Conservation (phyloP, 1,140 invertebrate genomes). For the Drosophila repletoides region DNA sequence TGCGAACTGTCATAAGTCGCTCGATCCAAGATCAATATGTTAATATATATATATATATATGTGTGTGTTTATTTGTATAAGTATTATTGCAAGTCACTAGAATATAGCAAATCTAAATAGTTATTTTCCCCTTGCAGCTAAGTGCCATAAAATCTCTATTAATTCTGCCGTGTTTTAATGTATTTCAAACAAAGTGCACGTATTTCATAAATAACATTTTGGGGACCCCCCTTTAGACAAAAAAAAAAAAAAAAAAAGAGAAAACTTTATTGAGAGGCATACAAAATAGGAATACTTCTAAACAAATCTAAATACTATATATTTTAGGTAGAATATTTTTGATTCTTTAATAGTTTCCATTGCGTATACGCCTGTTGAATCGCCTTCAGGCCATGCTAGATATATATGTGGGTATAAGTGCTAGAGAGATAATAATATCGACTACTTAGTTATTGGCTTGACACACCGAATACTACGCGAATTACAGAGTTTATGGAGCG, state of each 20-base stretch:
- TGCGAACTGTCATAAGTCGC: constrained; percentile 38
- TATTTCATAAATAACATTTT: constrained; percentile 73
- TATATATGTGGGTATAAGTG: constrained; percentile 10
- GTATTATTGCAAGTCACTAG: constrained; percentile 49
- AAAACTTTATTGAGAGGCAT: constrained; percentile 29
- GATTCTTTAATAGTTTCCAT: constrained; percentile 9
- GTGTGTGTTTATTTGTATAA: too few relatives aligned
- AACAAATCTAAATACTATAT: constrained; percentile 22
- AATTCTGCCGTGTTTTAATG: constrained; percentile 40
- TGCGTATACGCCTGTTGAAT: background rate
- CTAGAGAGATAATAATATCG: too few relatives aligned
- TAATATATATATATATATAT: too few relatives aligned
- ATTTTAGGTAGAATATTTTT: constrained; percentile 29
- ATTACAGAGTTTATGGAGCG: constrained; percentile 44
- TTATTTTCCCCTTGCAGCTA: constrained; percentile 39
- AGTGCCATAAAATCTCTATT: constrained; percentile 39
- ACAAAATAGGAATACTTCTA: constrained; percentile 23
- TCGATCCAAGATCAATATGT: constrained; percentile 68
- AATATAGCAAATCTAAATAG: constrained; percentile 12
- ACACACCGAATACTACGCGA: constrained; percentile 35
- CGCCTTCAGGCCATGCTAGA: background rate
- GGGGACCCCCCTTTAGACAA: constrained; percentile 6
- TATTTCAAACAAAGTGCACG: constrained; percentile 69
- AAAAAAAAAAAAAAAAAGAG: constrained; percentile 7
- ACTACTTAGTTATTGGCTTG: constrained; percentile 6